These are phyloP conservation scores for Lanistes nyassanus DNA, from an alignment of 1,140 invertebrate genomes.

Conservation along the genomic window DNA sequence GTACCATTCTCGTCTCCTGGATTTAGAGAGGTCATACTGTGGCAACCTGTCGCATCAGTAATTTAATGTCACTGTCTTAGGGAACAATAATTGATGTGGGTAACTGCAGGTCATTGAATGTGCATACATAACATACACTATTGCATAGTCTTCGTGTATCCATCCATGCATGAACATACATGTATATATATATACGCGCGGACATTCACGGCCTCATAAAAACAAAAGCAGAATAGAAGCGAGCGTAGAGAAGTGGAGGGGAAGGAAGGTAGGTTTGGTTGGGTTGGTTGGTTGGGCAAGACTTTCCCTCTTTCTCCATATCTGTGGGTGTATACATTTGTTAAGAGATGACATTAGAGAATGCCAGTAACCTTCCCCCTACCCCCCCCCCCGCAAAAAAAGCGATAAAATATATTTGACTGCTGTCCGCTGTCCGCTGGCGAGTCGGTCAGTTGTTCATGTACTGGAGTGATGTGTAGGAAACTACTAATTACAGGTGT, in stretches of 20 bases:
- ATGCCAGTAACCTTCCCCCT: background rate
- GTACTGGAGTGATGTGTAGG: background rate
- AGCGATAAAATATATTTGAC: too few relatives aligned
- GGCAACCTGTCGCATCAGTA: too few relatives aligned
- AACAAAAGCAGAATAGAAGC: background rate
- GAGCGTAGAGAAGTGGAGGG: background rate
- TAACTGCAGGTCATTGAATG: background rate
- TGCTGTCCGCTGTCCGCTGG: too few relatives aligned
- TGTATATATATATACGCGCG: background rate
- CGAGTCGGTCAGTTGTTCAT: too few relatives aligned
- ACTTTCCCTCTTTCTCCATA: too few relatives aligned
- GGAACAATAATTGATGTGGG: background rate
- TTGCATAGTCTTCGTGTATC: background rate
- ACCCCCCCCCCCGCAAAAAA: conserved; percentile 4
- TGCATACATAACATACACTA: background rate
- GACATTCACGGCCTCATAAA: background rate
- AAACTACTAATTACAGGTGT: background rate
- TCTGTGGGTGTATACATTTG: too few relatives aligned
- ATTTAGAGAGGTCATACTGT: too few relatives aligned
- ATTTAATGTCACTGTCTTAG: too few relatives aligned
- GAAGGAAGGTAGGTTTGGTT: background rate
- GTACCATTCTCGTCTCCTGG: background rate
- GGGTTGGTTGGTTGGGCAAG: too few relatives aligned
- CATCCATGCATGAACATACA: background rate
- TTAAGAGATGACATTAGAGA: background rate